Evolutionary conservation across 2,797 vertebrate species (phyloP).

Genomic region (Danio jaintianensis): DNA sequence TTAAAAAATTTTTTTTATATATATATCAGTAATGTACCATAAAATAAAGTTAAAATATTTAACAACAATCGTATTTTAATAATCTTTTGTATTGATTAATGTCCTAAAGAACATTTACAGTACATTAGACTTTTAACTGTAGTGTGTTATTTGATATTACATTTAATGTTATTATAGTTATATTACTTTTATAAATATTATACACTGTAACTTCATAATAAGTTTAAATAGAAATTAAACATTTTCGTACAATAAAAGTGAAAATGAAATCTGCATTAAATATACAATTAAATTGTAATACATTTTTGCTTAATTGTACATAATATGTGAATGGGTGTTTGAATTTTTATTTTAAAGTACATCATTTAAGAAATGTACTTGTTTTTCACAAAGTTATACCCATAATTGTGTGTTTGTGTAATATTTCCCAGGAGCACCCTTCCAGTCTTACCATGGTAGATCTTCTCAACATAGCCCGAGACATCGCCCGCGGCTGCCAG

Average conservation of each 20-base stretch:
- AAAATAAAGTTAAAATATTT: too few relatives aligned
- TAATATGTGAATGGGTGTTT: too few relatives aligned
- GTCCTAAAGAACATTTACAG: background rate
- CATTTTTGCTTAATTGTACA: too few relatives aligned
- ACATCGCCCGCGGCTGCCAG: conserved; percentile 96
- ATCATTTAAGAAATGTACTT: background rate
- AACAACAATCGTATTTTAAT: background rate
- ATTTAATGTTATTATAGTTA: too few relatives aligned
- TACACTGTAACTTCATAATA: too few relatives aligned
- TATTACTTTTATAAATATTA: too few relatives aligned
- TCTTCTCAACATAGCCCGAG: conserved; percentile 92
- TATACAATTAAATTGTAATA: too few relatives aligned
- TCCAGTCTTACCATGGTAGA: conserved; percentile 96
- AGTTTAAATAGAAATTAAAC: too few relatives aligned
- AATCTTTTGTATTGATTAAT: background rate
- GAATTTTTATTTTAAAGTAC: background rate
- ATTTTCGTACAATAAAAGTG: too few relatives aligned
- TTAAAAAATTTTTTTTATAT: too few relatives aligned
- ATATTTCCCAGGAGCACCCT: conserved; percentile 84
- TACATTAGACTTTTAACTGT: background rate
- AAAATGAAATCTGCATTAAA: too few relatives aligned
- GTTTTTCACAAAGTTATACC: background rate
- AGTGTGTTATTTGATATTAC: background rate
- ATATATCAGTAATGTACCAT: too few relatives aligned
- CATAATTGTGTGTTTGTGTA: conserved; percentile 8